Base-by-base conservation (phyloP, 2,113 vertebrate species). In the Corythoichthys haematopterus region DNA sequence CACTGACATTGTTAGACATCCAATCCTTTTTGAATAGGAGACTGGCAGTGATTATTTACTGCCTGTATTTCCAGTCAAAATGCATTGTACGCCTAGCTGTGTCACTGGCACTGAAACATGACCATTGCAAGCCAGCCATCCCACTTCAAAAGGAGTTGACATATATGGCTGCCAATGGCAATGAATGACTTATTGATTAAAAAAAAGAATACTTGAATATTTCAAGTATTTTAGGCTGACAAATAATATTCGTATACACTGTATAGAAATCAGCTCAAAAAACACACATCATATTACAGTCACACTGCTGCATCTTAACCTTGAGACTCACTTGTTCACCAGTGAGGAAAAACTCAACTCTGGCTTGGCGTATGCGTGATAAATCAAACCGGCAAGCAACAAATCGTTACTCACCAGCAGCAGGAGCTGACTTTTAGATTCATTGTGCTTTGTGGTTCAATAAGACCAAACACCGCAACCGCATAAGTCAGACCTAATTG, bases 321-420 rank as follows among this genome's bases (percentile, higher is more conserved):
- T 75, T 62, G 65, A 65, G 64, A 84, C 84, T 84, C 83, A 43
- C 40, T 43, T 84, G 86, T 85, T 80, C 61, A 74, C 46, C 63
- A 61, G 66, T 74, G 69, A 78, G 79, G 72, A 80, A 77, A 86
- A 83, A 77, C 64, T 64, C 58, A 47, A 78, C 58, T 74, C 63
- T 14, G 36, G 72, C 69, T 80, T 68, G 73, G 80, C 78, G 76
- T 78, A 68, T 66, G 76, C 61, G 74, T 79, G 82, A 85, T 82
- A 79, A 88, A 87, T 87, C 77, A 79, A 83, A 85, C 83, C 79
- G 82, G 75, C 84, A 75, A 45, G 67, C 68, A 62, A 81, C 78
- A 80, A 81, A 82, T 85, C 76, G 72, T 82, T 87, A 86, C 82
- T 84, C 81, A 83, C 71, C 78, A 79, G 70, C 62, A 74, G 72